Evolutionary conservation across 2,888 invertebrate genomes (phyloP).

Genomic region (Mellilla xanthometata): DNA sequence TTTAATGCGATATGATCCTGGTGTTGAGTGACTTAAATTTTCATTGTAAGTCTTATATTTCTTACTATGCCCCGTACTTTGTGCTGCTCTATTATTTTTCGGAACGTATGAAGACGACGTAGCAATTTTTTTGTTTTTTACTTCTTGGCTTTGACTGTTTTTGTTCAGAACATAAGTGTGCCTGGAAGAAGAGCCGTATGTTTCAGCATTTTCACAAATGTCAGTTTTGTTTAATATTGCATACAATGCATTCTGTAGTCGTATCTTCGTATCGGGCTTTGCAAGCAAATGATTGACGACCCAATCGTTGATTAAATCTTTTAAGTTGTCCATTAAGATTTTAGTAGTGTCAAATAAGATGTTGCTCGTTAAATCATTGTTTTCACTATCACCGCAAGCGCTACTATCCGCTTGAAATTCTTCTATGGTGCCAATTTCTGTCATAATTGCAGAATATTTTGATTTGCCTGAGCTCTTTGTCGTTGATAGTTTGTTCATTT

Average conservation of each 20-base stretch:
- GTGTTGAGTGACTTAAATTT: constrained; percentile 45
- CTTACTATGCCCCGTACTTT: constrained; percentile 9
- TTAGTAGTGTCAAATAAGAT: constrained; percentile 46
- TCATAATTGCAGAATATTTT: constrained; percentile 44
- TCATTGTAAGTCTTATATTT: constrained; percentile 18
- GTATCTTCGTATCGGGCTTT: constrained; percentile 48
- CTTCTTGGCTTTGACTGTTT: constrained; percentile 31
- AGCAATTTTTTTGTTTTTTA: constrained; percentile 42
- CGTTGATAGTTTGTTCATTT: constrained; percentile 42
- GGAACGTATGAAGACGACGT: constrained; percentile 33
- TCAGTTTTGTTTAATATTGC: constrained; percentile 50
- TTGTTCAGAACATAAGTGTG: constrained; percentile 53
- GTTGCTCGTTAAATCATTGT: constrained; percentile 26
- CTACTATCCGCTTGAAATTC: constrained; percentile 46
- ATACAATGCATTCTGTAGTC: constrained; percentile 52
- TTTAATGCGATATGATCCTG: constrained; percentile 44
- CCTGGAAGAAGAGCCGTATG: constrained; percentile 43
- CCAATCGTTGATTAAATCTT: constrained; percentile 54
- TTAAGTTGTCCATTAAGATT: constrained; percentile 59
- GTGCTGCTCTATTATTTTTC: constrained; percentile 28
- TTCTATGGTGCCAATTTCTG: constrained; percentile 44
- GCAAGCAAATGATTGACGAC: constrained; percentile 51
- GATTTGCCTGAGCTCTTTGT: constrained; percentile 42
- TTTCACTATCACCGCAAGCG: constrained; percentile 53
- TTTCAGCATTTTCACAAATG: constrained; percentile 35